Evolutionary conservation across 1,140 invertebrate species (phyloP).

Genomic region (Eciton burchellii): DNA sequence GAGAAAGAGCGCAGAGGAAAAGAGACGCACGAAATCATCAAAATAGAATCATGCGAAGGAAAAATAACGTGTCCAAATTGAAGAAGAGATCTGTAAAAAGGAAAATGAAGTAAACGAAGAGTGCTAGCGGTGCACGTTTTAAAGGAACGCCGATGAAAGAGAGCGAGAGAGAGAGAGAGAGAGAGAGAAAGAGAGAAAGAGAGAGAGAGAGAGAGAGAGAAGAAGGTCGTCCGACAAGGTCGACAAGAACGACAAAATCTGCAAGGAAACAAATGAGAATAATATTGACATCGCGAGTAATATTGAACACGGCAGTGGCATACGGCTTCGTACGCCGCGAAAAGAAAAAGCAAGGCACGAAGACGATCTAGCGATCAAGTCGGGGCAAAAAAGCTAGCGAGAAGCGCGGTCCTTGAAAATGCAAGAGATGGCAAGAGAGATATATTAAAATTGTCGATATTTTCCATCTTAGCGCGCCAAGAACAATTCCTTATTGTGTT

Average conservation of each 20-base stretch:
- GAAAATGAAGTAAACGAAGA: too few relatives aligned
- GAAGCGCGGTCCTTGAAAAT: background rate
- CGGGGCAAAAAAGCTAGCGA: background rate
- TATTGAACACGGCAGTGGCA: background rate
- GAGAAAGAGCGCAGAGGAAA: background rate
- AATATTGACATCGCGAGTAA: conserved; percentile 11
- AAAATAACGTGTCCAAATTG: background rate
- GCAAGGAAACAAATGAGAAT: background rate
- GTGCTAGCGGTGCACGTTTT: too few relatives aligned
- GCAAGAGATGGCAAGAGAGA: background rate
- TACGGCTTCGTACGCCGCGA: background rate
- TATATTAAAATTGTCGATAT: background rate
- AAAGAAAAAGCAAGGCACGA: background rate
- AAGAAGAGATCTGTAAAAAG: background rate
- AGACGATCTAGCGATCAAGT: background rate
- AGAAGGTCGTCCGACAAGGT: too few relatives aligned
- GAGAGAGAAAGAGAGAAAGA: too few relatives aligned
- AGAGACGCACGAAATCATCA: background rate
- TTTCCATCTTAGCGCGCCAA: background rate
- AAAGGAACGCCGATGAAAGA: too few relatives aligned
- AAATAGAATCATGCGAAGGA: background rate
- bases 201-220: too few relatives aligned
- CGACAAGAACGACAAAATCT: conserved; percentile 8
- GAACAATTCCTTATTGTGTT: background rate
- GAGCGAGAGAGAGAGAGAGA: too few relatives aligned